A percentile compares a stretch with the other conserved stretches of the same genome.
Conservation (phyloP, 35 echinoderm and acorn worm genomes). For the Heliocidaris tuberculata region DNA sequence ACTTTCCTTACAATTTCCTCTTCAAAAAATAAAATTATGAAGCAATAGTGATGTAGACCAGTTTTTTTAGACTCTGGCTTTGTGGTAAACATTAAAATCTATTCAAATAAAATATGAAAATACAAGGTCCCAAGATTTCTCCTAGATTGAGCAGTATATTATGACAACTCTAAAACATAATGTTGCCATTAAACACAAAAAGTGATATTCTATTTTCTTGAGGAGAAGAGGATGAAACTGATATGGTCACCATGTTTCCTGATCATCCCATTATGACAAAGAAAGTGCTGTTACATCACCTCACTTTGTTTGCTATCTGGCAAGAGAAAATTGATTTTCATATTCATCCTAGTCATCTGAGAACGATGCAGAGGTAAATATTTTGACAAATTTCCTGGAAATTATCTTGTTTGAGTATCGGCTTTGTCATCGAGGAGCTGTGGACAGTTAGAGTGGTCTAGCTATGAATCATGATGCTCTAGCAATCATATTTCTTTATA, state of each 20-base stretch:
- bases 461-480: too few species aligned
- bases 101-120: too few species aligned
- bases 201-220: background rate
- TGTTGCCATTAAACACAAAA: too few species aligned
- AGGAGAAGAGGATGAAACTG: background rate
- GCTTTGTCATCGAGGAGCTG: background rate
- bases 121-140: too few species aligned
- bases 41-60: too few species aligned
- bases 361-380: background rate
- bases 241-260: background rate
- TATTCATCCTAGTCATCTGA: background rate
- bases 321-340: background rate
- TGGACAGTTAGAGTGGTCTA: background rate
- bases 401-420: background rate
- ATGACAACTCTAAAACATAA: too few species aligned
- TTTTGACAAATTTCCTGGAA: background rate
- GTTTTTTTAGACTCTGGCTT: too few species aligned
- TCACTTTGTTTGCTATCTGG: background rate
- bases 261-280: background rate
- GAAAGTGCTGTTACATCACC: background rate
- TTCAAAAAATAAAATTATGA: too few species aligned
- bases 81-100: too few species aligned
- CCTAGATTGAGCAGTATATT: too few species aligned
- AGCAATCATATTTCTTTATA: too few species aligned
- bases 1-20: too few species aligned